Base-by-base conservation (phyloP, 2,888 invertebrate species). In the Entomobrya proxima region DNA sequence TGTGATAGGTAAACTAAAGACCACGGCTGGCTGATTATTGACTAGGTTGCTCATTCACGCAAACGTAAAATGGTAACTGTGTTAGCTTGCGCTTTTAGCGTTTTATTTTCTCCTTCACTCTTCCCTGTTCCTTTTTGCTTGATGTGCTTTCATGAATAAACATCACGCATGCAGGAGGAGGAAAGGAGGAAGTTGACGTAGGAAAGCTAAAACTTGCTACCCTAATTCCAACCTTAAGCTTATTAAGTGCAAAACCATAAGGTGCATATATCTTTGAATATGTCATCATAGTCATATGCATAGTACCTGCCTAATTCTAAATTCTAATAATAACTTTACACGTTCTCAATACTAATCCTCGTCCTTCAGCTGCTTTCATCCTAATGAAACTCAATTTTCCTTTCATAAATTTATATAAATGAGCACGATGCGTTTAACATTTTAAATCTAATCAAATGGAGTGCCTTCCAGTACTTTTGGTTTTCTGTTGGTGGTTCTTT, bases 121-220 rank as follows among this genome's bases (percentile, higher is more conserved):
- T 74, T 50, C 32, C 18, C 52, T 24, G 7, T 30, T 72, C 27
- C 67, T 50, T 7, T 72, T 47, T 72, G n/a, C 24, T 18, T 50
- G 69, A 69, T 30, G 7, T 21, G 61, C 9, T 64, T 64, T 78
- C 64, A 78, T 78, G 78, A 78, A 78, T 78, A 78, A 78, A 64
- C 64, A 78, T 47, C 74, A 74, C 52, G 74, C 74, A 74, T 74
- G 32, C 44, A 50, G 18, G 74, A 40, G 35, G 21, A 72, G 11
- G 2, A 32, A 27, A 64, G 44, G 44, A 69, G 69, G 69, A 72
- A 72, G 72, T 72, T 50, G 74, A 74, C 15, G 44, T 13, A n/a
- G 52, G 11, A 47, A 74, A 32, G 74, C 52, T 74, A 21, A 30
- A 72, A 72, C 30, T n/a, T 11, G 15, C 72, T 30, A 72, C 30